Conservation (phyloP, 1,140 invertebrate species). For the Brachionus plicatilis region DNA sequence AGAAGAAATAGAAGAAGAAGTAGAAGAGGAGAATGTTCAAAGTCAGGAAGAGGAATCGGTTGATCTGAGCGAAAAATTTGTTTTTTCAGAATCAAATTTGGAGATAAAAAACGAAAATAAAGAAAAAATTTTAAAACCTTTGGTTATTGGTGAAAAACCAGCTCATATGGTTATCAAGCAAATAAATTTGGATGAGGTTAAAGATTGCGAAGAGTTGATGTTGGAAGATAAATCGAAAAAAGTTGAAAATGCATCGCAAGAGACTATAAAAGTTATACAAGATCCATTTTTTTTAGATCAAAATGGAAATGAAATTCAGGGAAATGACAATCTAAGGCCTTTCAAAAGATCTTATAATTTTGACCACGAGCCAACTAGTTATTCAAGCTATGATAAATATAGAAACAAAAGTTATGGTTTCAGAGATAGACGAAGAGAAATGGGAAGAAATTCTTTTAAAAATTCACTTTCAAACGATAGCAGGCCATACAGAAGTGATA, state of each 20-base stretch:
- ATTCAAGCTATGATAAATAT: constrained; percentile 31
- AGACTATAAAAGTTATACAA: background rate
- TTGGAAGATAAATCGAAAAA: background rate
- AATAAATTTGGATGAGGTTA: constrained; percentile 22
- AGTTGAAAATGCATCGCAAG: background rate
- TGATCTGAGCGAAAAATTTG: background rate
- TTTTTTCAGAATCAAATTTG: constrained; percentile 26
- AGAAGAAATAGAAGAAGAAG: too few relatives aligned
- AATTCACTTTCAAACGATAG: background rate
- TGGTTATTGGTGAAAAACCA: constrained; percentile 1
- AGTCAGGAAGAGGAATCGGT: background rate
- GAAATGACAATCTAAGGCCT: background rate
- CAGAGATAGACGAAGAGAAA: background rate
- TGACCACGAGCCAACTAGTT: background rate
- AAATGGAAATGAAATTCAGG: constrained; percentile 38
- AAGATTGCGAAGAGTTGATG: background rate
- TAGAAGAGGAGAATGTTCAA: too few relatives aligned
- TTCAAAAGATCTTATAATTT: background rate
- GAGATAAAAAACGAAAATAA: background rate
- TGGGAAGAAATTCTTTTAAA: background rate
- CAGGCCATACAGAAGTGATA: background rate
- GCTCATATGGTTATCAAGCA: constrained; percentile 27
- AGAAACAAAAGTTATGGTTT: background rate
- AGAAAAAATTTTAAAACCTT: background rate
- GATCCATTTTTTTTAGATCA: constrained; percentile 36